Conservation (phyloP, 2,797 vertebrate species). For the Adrianichthys oophorus region DNA sequence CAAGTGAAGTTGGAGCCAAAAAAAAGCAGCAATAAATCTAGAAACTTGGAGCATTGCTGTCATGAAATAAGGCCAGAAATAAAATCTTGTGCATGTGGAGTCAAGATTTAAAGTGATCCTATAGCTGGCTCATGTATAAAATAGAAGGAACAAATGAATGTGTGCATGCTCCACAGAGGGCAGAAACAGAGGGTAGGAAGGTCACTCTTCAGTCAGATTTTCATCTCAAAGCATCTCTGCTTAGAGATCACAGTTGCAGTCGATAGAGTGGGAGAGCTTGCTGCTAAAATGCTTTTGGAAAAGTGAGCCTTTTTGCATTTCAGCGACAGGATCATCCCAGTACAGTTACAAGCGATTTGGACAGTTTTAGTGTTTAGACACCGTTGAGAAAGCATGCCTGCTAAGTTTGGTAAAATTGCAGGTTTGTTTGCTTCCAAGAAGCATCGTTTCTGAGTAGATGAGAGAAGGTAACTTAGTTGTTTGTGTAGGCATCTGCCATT, state of each 20-base stretch:
- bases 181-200: constrained; percentile 61
- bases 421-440: constrained; percentile 46
- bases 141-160: constrained; percentile 14
- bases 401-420: constrained; percentile 52
- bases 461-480: constrained; percentile 32
- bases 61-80: constrained; percentile 66
- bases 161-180: constrained; percentile 65
- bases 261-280: constrained; percentile 30
- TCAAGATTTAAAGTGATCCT: constrained; percentile 74
- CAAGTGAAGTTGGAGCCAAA: constrained; percentile 33
- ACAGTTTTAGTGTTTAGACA: constrained; percentile 63
- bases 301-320: constrained; percentile 36
- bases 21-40: constrained; percentile 39
- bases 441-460: constrained; percentile 47
- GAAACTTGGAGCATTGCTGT: constrained; percentile 31
- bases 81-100: constrained; percentile 64
- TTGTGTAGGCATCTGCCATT: constrained; percentile 45
- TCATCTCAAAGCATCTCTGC: constrained; percentile 46
- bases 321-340: constrained; percentile 37
- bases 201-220: constrained; percentile 37
- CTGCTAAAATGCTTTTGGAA: constrained; percentile 45
- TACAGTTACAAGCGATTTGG: constrained; percentile 37
- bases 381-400: constrained; percentile 59
- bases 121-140: constrained; percentile 50
- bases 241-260: constrained; percentile 39